Conservation (phyloP, 2,797 vertebrate genomes). For the Melanitta fusca region DNA sequence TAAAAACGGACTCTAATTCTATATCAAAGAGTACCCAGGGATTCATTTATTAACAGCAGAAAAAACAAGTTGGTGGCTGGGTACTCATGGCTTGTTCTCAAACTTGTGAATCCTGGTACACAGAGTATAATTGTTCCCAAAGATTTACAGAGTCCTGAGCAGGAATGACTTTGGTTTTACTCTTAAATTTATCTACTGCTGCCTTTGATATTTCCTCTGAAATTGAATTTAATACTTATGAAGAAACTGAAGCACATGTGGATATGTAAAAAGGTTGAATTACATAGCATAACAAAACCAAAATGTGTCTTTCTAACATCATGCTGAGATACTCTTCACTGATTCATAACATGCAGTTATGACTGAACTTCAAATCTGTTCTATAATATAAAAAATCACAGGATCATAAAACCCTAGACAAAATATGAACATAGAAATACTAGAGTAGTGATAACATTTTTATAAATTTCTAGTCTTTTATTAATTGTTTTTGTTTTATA, state of each 20-base stretch:
- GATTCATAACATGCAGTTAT: not conserved
- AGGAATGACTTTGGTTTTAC: not conserved
- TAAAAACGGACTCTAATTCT: not conserved
- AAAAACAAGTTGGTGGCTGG: not conserved
- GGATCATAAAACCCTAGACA: constrained; percentile 12
- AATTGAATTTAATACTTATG: not conserved
- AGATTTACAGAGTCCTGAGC: accelerated
- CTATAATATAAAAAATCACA: constrained; percentile 56
- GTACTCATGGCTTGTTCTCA: not conserved
- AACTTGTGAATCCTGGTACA: not conserved
- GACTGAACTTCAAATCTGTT: constrained; percentile 34
- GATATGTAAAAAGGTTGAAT: not conserved
- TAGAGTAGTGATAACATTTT: constrained; percentile 52
- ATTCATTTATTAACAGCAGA: not conserved
- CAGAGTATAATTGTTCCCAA: not conserved
- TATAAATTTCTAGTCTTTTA: not conserved
- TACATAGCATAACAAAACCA: not conserved
- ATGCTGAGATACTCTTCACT: not conserved
- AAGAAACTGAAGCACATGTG: not conserved
- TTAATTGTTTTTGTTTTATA: not conserved
- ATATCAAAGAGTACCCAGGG: not conserved
- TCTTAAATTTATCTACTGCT: not conserved
- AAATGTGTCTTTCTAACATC: not conserved
- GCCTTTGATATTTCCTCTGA: not conserved
- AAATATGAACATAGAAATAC: constrained; percentile 32